Conservation (phyloP, 2,888 invertebrate species). For the Apodemia hepburni region DNA sequence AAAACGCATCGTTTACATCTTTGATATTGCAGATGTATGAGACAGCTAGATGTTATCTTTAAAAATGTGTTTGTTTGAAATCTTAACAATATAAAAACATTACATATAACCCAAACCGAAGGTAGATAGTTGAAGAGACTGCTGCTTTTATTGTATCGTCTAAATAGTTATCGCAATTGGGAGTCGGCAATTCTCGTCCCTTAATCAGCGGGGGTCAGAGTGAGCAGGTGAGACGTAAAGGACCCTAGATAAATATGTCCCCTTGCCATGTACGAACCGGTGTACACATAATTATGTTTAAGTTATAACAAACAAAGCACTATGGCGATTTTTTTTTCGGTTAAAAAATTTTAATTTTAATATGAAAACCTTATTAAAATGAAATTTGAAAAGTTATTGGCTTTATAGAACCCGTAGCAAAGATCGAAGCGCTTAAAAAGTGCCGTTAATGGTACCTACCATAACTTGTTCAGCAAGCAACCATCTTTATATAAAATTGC, state of each 20-base stretch:
- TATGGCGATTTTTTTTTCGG: neutral
- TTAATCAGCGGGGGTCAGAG: slow-evolving; percentile 10
- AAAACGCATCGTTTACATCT: neutral
- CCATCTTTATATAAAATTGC: no score
- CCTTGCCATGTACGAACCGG: neutral
- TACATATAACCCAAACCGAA: neutral
- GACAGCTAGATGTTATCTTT: neutral
- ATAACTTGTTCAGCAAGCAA: no score
- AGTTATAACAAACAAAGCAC: neutral
- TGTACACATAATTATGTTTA: slow-evolving; percentile 5
- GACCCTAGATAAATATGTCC: slow-evolving; percentile 4
- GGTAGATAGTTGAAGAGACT: neutral
- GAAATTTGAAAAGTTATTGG: no score
- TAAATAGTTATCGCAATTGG: slow-evolving; percentile 4
- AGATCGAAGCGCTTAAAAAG: no score
- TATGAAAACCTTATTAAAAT: no score
- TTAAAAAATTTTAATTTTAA: neutral
- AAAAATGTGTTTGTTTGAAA: neutral
- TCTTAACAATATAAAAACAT: neutral
- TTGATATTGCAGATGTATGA: neutral
- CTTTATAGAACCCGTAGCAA: no score
- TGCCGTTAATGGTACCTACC: no score
- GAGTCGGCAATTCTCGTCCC: slow-evolving; percentile 10
- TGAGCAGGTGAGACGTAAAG: slow-evolving; percentile 3
- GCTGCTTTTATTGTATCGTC: neutral